A percentile compares a stretch with the other conserved stretches of the same genome.
Evolutionary conservation across 2,797 vertebrate genomes (phyloP).

Genomic region (Hypotaenidia philippensis): DNA sequence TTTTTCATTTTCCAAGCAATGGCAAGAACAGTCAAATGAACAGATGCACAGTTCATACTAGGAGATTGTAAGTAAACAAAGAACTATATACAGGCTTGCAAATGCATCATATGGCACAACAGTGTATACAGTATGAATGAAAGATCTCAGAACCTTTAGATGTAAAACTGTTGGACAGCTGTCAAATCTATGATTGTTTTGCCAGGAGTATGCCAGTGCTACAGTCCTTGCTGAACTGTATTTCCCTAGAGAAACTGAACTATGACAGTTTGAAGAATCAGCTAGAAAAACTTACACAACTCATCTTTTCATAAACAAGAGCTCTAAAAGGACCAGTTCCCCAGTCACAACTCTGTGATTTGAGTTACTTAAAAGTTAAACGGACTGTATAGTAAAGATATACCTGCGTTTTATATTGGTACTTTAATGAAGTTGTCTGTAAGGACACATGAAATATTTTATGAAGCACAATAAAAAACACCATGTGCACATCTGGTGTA

Average conservation of each 20-base stretch:
- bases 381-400: neutral
- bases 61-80: neutral
- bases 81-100: neutral
- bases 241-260: conserved; percentile 13
- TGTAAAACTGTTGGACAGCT: neutral
- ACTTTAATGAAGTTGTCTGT: neutral
- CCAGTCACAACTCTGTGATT: neutral
- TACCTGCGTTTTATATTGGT: neutral
- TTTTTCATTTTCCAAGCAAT: neutral
- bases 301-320: neutral
- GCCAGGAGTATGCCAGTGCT: neutral
- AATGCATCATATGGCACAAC: neutral
- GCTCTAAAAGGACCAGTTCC: neutral
- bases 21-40: neutral
- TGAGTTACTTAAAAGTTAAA: neutral
- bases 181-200: neutral
- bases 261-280: neutral
- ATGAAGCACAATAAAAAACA: neutral
- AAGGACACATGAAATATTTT: neutral
- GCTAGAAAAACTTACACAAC: neutral
- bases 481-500: neutral
- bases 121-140: neutral
- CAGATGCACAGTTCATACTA: neutral
- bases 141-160: neutral
- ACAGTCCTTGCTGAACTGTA: neutral